Evolutionary conservation across 2,797 vertebrate species (phyloP), one percentile per base, ranked within the genome.

Genomic region (Esox masquinongy): DNA sequence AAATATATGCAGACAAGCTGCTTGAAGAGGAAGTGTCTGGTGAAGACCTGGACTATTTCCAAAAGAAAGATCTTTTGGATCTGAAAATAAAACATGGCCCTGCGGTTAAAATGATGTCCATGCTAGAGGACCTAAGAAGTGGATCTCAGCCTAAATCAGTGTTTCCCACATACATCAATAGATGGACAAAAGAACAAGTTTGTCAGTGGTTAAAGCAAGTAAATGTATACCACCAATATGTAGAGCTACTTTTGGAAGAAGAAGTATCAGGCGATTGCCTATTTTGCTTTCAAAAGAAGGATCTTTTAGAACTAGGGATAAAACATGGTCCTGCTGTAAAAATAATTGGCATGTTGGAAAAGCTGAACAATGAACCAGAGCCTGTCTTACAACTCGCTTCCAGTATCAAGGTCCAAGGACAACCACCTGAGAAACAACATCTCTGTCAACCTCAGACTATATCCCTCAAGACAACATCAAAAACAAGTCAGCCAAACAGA

Each of bases 21-120:
- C 39, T 43, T 6, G 39, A 43, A 43, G 39, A 43, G 39, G 39
- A 43, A 43, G 39, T 77, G 88, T 7, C 88, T 31, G 66, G 66
- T 0, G 29, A 68, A 19, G 2, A 1, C 12, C 29, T 68, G 15
- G 7, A 34, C 14, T 36, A 11, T 29, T 17, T 68, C 14, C 31
- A 68, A 36, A 68, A 36, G 34, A 31, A 39, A 8, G 66, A 68
- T 68, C 66, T 68, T 11, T 26, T 68, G 29, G 66, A 68, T 36
- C 17, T 68, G 31, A 36, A 68, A 29, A 68, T 68, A 68, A 68
- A 68, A 68, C 66, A 68, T 68, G 66, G 89, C 1, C 87, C 88
- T 67, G 86, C 88, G n/a, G 89, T 90, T n/a, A 88, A 76, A 82
- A 88, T 91, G 29, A 64, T 73, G 47, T 73, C 2, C 24, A 3